A percentile compares a stretch with the other conserved stretches of the same genome.
phyloP scores from a whole-genome alignment of 2,113 vertebrate species.

The Isurus oxyrinchus region DNA sequence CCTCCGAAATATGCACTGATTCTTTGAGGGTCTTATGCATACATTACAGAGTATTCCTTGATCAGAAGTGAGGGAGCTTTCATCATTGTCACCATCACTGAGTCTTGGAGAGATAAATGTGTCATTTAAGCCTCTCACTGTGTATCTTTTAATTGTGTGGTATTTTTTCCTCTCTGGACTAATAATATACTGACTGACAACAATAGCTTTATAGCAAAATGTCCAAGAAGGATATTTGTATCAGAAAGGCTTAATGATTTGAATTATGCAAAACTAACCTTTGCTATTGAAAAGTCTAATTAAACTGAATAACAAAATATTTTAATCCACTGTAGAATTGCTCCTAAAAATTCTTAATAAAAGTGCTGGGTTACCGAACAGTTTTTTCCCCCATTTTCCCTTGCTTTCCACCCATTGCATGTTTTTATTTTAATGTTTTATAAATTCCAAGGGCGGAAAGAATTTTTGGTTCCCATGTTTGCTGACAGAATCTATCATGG shows the following conservation, averaged over 20 bases:
- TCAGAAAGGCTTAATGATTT: background rate
- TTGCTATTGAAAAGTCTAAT: background rate
- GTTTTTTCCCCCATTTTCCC: background rate
- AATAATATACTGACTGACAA: background rate
- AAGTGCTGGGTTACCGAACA: background rate
- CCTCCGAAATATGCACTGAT: background rate
- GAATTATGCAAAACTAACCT: background rate
- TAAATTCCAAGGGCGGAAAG: background rate
- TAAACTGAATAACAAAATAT: background rate
- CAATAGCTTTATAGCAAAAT: background rate
- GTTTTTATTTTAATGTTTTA: background rate
- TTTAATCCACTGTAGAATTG: background rate
- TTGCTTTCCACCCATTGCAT: background rate
- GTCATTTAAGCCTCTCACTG: background rate
- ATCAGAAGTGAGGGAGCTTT: background rate
- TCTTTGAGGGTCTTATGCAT: background rate
- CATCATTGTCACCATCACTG: background rate
- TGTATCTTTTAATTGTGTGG: constrained; percentile 11
- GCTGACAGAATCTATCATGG: background rate
- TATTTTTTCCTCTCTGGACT: background rate
- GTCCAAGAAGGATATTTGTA: background rate
- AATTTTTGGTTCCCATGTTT: background rate
- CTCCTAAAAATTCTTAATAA: background rate
- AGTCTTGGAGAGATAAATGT: background rate
- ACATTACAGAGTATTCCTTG: background rate